Conservation (phyloP, 2,113 vertebrate genomes). For the Gadus macrocephalus region DNA sequence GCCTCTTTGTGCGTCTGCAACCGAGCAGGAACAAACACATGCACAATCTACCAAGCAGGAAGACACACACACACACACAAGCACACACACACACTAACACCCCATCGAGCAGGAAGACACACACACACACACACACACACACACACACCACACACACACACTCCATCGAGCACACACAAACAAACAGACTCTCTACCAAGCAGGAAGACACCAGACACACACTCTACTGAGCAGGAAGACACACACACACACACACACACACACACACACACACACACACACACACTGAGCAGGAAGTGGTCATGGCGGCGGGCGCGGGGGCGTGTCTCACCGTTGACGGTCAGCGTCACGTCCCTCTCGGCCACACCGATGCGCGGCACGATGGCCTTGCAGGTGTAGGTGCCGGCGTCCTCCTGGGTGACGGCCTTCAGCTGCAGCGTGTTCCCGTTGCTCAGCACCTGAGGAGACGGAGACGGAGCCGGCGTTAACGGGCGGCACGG, state of each 20-base stretch:
- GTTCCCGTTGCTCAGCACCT: conserved; percentile 87
- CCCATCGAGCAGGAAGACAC: no score
- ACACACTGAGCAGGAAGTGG: no score
- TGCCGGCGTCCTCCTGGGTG: conserved; percentile 80
- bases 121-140: no score
- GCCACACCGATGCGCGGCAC: conserved; percentile 78
- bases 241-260: no score
- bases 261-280: no score
- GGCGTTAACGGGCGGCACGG: conserved; percentile 8
- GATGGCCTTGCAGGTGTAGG: conserved; percentile 85
- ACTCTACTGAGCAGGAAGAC: no score
- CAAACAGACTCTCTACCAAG: neutral
- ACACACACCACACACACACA: no score
- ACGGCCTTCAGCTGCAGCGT: conserved; percentile 80
- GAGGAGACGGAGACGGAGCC: conserved; percentile 36
- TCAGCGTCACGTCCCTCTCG: conserved; percentile 79
- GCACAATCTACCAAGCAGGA: no score
- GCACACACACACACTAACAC: no score
- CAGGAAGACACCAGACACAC: neutral
- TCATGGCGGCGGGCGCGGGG: no score
- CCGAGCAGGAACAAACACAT: neutral
- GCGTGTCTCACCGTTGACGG: conserved; percentile 78
- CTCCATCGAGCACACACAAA: no score
- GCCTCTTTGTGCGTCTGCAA: neutral
- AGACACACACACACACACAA: no score